A percentile compares a stretch with the other conserved stretches of the same genome.
phyloP scores from a whole-genome alignment of 2,888 invertebrate genomes.

The Mycogona germanica region DNA sequence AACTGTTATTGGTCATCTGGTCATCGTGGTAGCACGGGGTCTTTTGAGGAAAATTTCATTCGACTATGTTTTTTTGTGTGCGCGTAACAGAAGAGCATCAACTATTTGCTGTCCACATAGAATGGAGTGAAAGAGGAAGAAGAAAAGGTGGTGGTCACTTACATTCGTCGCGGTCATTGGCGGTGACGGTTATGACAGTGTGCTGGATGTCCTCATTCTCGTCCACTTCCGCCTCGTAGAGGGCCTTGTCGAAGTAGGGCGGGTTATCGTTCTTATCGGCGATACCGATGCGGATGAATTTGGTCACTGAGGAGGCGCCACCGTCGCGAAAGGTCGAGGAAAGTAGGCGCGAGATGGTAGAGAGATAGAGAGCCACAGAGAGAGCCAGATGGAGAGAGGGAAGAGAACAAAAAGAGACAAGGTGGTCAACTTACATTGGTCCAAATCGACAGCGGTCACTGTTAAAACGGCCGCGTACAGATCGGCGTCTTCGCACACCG shows the following conservation, averaged over 20 bases:
- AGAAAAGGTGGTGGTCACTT: constrained; percentile 51
- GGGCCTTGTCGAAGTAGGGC: constrained; percentile 92
- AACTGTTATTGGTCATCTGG: no score
- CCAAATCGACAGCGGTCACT: constrained; percentile 18
- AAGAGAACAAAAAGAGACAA: constrained; percentile 13
- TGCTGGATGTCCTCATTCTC: constrained; percentile 97
- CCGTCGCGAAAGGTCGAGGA: constrained; percentile 26
- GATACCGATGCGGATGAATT: constrained; percentile 95
- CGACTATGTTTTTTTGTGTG: no score
- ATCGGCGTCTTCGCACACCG: constrained; percentile 29
- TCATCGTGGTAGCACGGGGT: no score
- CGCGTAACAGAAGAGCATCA: no score
- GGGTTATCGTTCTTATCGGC: constrained; percentile 99
- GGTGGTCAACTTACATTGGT: constrained; percentile 19
- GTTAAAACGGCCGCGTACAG: constrained; percentile 18
- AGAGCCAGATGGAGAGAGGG: constrained; percentile 16
- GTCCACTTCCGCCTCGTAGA: constrained; percentile 94
- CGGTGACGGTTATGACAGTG: constrained; percentile 93
- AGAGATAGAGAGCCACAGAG: constrained; percentile 12
- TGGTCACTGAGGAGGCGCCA: constrained; percentile 78
- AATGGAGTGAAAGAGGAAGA: no score
- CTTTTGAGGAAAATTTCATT: no score
- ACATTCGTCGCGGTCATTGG: constrained; percentile 99
- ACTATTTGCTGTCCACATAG: no score
- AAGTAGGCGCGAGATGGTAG: constrained; percentile 24